Evolutionary conservation across 2,797 vertebrate species (phyloP).

Genomic region (Neomorphus geoffroyi): DNA sequence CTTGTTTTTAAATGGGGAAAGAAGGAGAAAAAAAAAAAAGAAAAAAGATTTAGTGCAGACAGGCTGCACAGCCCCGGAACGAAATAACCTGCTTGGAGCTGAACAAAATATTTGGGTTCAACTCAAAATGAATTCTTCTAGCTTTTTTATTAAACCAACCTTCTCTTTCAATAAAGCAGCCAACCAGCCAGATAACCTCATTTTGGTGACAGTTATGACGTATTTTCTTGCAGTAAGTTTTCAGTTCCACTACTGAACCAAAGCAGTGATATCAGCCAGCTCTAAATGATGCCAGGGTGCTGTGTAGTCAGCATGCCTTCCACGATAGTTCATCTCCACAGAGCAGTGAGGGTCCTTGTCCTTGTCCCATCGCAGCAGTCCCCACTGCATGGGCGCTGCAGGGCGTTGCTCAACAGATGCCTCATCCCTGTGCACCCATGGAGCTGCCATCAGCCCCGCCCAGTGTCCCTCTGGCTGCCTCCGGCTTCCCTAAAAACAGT

Average conservation of each 20-base stretch:
- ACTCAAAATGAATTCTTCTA: constrained; percentile 5
- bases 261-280: not conserved
- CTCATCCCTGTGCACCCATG: fast-evolving
- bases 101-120: not conserved
- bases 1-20: constrained; percentile 5
- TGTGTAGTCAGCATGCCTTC: not conserved
- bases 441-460: not conserved
- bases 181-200: not conserved
- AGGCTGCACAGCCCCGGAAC: not conserved
- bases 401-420: not conserved
- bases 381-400: not conserved
- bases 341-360: not conserved
- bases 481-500: not conserved
- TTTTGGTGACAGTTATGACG: not conserved
- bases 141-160: constrained; percentile 29
- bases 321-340: not conserved
- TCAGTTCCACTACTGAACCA: not conserved
- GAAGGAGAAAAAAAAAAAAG: not conserved
- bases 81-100: not conserved
- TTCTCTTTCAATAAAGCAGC: constrained; percentile 26
- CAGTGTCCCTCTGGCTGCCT: not conserved
- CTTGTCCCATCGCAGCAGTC: not conserved
- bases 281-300: not conserved
- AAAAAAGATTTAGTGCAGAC: not conserved
- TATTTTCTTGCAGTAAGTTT: constrained; percentile 12